Base-by-base conservation (phyloP, 2,113 vertebrate genomes). In the Leptobrachium ailaonicum region DNA sequence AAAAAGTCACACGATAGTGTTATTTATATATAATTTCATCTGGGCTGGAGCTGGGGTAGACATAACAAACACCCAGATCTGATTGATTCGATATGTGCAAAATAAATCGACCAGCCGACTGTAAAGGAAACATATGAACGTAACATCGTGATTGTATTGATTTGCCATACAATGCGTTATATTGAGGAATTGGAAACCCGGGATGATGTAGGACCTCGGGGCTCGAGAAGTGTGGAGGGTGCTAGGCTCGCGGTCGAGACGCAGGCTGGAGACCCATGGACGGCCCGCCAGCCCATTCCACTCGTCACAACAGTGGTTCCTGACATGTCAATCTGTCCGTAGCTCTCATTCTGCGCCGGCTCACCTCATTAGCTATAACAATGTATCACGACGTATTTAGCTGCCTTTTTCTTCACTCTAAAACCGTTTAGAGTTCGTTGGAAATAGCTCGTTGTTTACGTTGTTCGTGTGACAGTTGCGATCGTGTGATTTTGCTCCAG, bases 381-480 rank as follows among this genome's bases (percentile, higher is more conserved):
- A 12, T 69, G 14, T 69, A 45, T 14, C 42, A 45, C 11, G 67
- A 69, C 41, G n/a, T 20, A 45, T 7, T n/a, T n/a, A 8, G 14
- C 67, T 69, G 42, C n/a, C n/a, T n/a, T 69, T 69, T 69, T 9
- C n/a, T 69, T 69, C 43, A 69, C 2, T 45, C 12, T n/a, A 9
- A 43, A 45, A 45, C 42, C 67, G 13, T 69, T 69, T 45, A 69
- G 13, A 41, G 7, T 69, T 41, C n/a, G n/a, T 45, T 44, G 12
- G 2, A 45, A 41, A 13, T 69, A n/a, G 67, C 41, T 44, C 45
- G 14, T 42, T n/a, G n/a, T 14, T 13, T 11, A 2, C 67, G 66
- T 60, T 60, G 7, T 12, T 3, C 13, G 9, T 3, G 9, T 60
- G 56, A 60, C 56, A 60, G 56, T 60, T 60, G 0, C 1, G 13